Base-by-base conservation (phyloP, 2,888 invertebrate species). In the Abrostola triplasia region DNA sequence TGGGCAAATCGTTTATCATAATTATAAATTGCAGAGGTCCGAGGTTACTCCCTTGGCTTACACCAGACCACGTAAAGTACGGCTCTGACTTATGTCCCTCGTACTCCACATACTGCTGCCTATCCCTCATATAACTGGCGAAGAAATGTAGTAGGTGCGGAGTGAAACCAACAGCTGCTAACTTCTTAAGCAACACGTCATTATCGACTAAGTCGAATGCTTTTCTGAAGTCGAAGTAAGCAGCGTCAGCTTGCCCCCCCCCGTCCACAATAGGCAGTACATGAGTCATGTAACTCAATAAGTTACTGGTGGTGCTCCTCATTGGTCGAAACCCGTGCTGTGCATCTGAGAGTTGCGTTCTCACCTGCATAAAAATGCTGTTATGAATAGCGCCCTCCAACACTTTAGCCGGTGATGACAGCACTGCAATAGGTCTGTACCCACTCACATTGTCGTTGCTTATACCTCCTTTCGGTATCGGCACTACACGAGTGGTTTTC, bases 131-230 rank as follows among this genome's bases (percentile, higher is more conserved):
- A n/a, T 52, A 47, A 52, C 38, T 47, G 11, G 38, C 40, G 5
- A 62, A 57, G 13, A 52, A 52, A 5, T 44, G 10, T 24, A 57
- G 56, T 40, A 52, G 37, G 8, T 55, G 59, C 24, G 51, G 60
- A 42, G 10, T 49, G 53, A 61, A 66, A 38, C 61, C 66, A 35
- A 66, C 12, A 0, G 35, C 44, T 24, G 66, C 66, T 13, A 66
- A 44, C 50, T 66, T 61, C 36, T 35, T 50, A 4, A 66, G 40
- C 53, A 61, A 54, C 6, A 57, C 36, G 50, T 57, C 57, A 49
- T 66, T 66, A 36, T 60, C 56, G 37, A 60, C 59, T 1, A 67
- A 11, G 12, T 65, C 60, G 10, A 61, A 66, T 9, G 57, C 61
- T 61, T 61, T 66, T 61, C 44, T 58, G 1, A 13, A 66, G 6